phyloP scores from a whole-genome alignment of 2,888 invertebrate species.

The Plebejus argus region DNA sequence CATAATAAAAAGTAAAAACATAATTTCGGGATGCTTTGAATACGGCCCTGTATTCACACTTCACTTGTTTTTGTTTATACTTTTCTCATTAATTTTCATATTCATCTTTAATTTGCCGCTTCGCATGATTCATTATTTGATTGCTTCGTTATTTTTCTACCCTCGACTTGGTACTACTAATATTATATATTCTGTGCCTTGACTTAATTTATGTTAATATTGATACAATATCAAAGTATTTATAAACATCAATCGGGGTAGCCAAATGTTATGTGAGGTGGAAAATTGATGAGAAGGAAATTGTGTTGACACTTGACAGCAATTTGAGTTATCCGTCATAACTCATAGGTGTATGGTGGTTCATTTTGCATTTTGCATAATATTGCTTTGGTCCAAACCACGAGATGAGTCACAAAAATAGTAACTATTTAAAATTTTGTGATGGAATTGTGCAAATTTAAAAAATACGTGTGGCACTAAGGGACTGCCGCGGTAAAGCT shows the following conservation, averaged over 20 bases:
- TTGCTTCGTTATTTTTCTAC: slow-evolving; percentile 3
- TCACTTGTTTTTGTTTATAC: not conserved
- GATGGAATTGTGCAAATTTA: too few relatives aligned
- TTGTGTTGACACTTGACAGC: slow-evolving; percentile 26
- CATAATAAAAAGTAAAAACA: too few relatives aligned
- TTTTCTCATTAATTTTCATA: slow-evolving; percentile 7
- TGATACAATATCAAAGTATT: not conserved
- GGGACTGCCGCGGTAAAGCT: too few relatives aligned
- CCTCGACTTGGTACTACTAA: too few relatives aligned
- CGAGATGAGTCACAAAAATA: not conserved
- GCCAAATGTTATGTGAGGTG: not conserved
- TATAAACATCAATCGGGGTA: not conserved
- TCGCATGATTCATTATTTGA: not conserved
- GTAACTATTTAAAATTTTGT: too few relatives aligned
- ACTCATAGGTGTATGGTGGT: not conserved
- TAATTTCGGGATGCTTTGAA: not conserved
- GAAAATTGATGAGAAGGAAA: slow-evolving; percentile 22
- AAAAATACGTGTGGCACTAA: too few relatives aligned
- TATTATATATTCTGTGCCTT: too few relatives aligned
- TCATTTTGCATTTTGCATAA: not conserved
- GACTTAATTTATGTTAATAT: not conserved
- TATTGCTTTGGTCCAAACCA: not conserved
- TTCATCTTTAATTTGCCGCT: slow-evolving; percentile 5
- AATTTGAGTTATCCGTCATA: not conserved
- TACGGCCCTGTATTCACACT: slow-evolving; percentile 5